These are phyloP conservation scores for Alosa sapidissima DNA, from an alignment of 2,797 vertebrate genomes.

Conservation along the genomic window DNA sequence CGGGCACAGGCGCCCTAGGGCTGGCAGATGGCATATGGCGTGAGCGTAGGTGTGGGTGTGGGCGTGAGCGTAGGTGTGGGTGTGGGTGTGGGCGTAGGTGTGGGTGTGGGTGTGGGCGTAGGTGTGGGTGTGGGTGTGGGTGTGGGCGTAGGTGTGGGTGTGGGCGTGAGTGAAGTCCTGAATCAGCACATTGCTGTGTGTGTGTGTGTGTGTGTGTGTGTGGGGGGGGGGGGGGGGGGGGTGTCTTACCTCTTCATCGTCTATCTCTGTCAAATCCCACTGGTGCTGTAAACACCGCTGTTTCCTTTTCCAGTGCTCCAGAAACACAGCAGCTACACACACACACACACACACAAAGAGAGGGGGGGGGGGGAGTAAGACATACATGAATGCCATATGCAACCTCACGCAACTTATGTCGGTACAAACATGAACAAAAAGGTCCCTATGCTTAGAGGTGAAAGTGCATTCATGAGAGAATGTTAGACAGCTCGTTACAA, in stretches of 20 bases:
- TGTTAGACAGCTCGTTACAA: neutral
- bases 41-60: neutral
- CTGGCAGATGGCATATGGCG: neutral
- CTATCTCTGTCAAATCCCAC: constrained; percentile 93
- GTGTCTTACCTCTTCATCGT: constrained; percentile 90
- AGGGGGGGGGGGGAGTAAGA: neutral
- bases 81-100: no score
- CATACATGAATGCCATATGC: neutral
- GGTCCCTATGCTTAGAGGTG: no score
- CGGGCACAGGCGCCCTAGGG: neutral
- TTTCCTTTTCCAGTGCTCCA: constrained; percentile 95
- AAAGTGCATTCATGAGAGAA: neutral
- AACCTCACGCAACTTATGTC: neutral
- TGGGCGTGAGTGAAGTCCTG: neutral
- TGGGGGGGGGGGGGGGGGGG: neutral
- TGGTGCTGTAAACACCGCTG: constrained; percentile 92
- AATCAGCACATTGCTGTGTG: neutral
- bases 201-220: neutral
- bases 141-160: no score
- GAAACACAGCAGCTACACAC: constrained; percentile 88
- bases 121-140: no score
- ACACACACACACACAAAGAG: constrained; percentile 42
- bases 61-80: no score
- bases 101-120: no score
- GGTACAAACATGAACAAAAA: no score